A percentile compares a stretch with the other conserved stretches of the same genome.
Conservation (phyloP, 2,113 vertebrate species). For the Chaetops frenatus region DNA sequence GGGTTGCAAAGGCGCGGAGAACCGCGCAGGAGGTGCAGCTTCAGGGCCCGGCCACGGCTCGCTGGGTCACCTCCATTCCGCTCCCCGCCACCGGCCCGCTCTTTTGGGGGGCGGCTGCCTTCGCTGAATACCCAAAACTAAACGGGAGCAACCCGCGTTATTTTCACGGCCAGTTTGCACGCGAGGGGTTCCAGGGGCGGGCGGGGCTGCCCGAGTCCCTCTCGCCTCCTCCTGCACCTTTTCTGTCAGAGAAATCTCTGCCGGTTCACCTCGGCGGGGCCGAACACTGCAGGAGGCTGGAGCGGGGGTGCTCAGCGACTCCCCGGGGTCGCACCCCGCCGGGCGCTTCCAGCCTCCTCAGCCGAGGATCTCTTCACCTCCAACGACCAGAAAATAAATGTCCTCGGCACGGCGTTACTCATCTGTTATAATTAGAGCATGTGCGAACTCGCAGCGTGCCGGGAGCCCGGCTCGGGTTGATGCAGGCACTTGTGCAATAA, state of each 20-base stretch:
- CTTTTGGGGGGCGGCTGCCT: neutral
- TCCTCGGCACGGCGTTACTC: conserved; percentile 46
- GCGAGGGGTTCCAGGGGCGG: neutral
- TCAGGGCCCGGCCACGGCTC: neutral
- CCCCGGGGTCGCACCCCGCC: neutral
- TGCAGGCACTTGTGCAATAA: neutral
- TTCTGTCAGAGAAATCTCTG: neutral
- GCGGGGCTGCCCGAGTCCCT: neutral
- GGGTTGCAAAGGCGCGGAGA: neutral
- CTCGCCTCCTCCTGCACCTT: neutral
- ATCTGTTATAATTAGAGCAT: conserved; percentile 50
- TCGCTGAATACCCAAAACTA: neutral
- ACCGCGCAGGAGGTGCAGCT: neutral
- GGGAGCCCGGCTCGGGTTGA: neutral
- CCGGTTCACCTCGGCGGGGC: neutral
- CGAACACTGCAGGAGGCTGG: neutral
- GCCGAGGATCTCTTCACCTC: neutral
- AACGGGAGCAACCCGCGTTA: neutral
- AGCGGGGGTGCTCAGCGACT: neutral
- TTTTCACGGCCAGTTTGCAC: neutral
- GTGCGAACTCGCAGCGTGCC: conserved; percentile 17
- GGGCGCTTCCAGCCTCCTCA: neutral
- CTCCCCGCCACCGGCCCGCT: neutral
- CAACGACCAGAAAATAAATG: neutral
- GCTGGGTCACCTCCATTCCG: neutral